These are phyloP conservation scores for Epistrophe grossulariae DNA, from an alignment of 2,888 invertebrate species.

Conservation along the genomic window DNA sequence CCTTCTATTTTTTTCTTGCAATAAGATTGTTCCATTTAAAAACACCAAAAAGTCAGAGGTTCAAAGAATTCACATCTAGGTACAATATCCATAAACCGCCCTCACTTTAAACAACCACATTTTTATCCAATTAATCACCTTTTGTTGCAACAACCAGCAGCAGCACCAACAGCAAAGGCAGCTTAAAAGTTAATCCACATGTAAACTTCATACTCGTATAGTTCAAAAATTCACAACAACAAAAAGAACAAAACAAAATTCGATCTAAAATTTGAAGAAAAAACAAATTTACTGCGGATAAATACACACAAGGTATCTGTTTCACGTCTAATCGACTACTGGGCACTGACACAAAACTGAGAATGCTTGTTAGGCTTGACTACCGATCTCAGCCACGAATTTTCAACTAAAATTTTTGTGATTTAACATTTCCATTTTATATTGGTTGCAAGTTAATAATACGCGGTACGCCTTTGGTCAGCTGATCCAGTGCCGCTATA, in stretches of 20 bases:
- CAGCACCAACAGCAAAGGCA: slow-evolving; percentile 39
- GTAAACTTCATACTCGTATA: slow-evolving; percentile 43
- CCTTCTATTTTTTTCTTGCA: neutral
- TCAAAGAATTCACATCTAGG: slow-evolving; percentile 29
- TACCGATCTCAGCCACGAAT: slow-evolving; percentile 72
- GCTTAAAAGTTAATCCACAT: slow-evolving; percentile 63
- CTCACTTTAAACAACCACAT: slow-evolving; percentile 41
- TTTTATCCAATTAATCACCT: slow-evolving; percentile 65
- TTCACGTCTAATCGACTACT: slow-evolving; percentile 40
- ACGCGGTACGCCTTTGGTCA: slow-evolving; percentile 48
- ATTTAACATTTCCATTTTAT: slow-evolving; percentile 73
- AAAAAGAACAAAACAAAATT: slow-evolving; percentile 19
- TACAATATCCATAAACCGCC: slow-evolving; percentile 1
- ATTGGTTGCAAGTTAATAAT: slow-evolving; percentile 33
- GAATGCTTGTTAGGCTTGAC: slow-evolving; percentile 65
- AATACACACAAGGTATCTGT: slow-evolving; percentile 4
- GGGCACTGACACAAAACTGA: slow-evolving; percentile 37
- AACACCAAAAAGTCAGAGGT: slow-evolving; percentile 22
- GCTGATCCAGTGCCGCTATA: slow-evolving; percentile 46
- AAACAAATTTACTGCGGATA: neutral
- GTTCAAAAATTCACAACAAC: slow-evolving; percentile 10
- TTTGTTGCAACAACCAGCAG: slow-evolving; percentile 56
- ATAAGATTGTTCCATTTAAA: slow-evolving; percentile 16
- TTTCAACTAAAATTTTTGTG: slow-evolving; percentile 73
- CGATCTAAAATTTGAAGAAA: slow-evolving; percentile 1